Percentiles rank a stretch among this genome's conserved stretches.
Evolutionary conservation across 2,888 invertebrate genomes (phyloP).

Genomic region (Adela reaumurella): DNA sequence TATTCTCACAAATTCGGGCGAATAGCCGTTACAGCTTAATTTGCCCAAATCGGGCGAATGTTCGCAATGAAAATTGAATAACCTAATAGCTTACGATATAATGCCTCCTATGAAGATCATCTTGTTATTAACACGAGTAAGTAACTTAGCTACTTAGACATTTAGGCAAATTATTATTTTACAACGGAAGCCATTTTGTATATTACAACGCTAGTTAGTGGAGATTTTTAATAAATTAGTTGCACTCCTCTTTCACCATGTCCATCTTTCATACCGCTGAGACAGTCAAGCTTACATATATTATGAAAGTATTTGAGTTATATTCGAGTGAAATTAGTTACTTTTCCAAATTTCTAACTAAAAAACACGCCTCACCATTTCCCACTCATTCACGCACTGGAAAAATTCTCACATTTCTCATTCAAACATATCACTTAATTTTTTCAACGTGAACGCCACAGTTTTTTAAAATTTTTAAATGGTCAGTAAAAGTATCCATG

Average conservation of each 20-base stretch:
- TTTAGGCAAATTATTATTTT: constrained; percentile 1
- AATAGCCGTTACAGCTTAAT: no score
- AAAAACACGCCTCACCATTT: no score
- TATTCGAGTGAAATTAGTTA: neutral
- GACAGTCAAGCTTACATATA: no score
- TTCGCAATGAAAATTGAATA: no score
- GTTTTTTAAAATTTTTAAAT: neutral
- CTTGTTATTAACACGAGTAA: neutral
- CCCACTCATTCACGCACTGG: neutral
- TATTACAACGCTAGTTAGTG: neutral
- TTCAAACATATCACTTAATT: neutral
- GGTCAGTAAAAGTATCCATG: no score
- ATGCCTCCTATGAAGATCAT: constrained; percentile 16
- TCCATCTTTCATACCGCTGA: no score
- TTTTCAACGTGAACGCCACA: neutral
- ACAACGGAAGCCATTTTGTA: neutral
- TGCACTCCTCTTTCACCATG: neutral
- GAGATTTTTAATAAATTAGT: neutral
- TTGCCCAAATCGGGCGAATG: no score
- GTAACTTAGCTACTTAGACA: constrained; percentile 1
- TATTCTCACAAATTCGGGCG: no score
- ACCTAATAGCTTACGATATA: constrained; percentile 11
- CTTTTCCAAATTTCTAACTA: neutral
- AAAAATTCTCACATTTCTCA: neutral
- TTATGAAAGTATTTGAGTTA: neutral